Evolutionary conservation across 2,113 vertebrate species (phyloP).

Genomic region (Apteryx mantelli): DNA sequence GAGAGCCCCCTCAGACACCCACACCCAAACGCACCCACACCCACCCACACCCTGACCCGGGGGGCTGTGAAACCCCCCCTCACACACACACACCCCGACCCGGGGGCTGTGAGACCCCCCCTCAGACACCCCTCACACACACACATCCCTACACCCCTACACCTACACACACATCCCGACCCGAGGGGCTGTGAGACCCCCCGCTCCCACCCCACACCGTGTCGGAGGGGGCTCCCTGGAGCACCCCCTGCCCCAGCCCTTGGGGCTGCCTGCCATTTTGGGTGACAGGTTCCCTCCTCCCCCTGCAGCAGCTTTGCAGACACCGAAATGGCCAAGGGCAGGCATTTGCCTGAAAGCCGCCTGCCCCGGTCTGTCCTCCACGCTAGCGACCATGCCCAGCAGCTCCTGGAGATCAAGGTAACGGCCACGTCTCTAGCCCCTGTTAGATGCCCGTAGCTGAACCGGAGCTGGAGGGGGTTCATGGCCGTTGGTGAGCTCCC

Average conservation of each 20-base stretch:
- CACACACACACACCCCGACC: not conserved
- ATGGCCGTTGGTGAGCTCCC: too few species aligned
- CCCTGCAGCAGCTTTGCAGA: not conserved
- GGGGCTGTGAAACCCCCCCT: too few species aligned
- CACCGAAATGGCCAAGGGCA: not conserved
- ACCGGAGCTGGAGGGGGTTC: not conserved
- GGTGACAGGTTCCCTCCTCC: not conserved
- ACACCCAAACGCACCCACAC: too few species aligned
- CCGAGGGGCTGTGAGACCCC: not conserved
- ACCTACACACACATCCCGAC: too few species aligned
- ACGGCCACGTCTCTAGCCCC: not conserved
- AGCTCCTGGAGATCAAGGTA: conserved; percentile 69
- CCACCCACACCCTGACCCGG: too few species aligned
- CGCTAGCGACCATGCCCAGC: not conserved
- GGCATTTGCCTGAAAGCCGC: not conserved
- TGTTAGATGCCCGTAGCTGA: not conserved
- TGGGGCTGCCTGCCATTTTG: too few species aligned
- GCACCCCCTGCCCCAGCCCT: not conserved
- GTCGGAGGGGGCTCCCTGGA: too few species aligned
- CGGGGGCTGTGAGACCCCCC: too few species aligned
- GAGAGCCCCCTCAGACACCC: too few species aligned
- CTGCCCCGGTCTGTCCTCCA: not conserved
- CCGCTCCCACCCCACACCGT: too few species aligned
- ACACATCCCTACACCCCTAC: too few species aligned
- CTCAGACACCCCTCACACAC: too few species aligned